These are phyloP conservation scores for Accipiter cooperii DNA, from an alignment of 2,113 vertebrate genomes.

Conservation along the genomic window DNA sequence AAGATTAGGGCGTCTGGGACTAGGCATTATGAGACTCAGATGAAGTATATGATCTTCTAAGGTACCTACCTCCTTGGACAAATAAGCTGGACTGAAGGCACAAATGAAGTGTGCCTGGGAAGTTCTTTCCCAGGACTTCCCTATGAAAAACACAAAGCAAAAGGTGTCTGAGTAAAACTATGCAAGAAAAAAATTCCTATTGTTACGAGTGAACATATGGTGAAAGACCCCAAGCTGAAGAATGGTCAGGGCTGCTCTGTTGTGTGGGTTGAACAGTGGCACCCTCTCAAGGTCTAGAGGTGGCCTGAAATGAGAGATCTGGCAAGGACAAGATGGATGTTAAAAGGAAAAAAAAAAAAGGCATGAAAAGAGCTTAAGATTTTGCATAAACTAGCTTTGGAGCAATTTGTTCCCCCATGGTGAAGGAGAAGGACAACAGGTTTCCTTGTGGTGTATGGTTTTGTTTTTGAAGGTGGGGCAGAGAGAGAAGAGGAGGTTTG, in stretches of 20 bases:
- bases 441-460: background rate
- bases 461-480: background rate
- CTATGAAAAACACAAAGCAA: background rate
- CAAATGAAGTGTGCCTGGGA: background rate
- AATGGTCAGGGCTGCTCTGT: background rate
- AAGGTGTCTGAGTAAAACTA: background rate
- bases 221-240: background rate
- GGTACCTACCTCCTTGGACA: background rate
- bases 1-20: background rate
- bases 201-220: background rate
- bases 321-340: background rate
- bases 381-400: background rate
- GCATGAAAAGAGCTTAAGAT: background rate
- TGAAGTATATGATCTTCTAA: background rate
- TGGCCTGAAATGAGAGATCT: background rate
- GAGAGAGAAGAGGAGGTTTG: background rate
- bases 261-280: background rate
- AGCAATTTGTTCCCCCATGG: background rate
- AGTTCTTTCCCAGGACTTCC: background rate
- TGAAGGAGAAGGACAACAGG: no score
- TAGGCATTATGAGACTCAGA: background rate
- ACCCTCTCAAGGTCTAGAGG: background rate
- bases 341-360: background rate
- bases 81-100: background rate
- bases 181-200: background rate